Percentiles rank a stretch among this genome's conserved stretches.
These are phyloP conservation scores for Petroica traversi DNA, from an alignment of 2,113 vertebrate genomes.

Conservation along the genomic window DNA sequence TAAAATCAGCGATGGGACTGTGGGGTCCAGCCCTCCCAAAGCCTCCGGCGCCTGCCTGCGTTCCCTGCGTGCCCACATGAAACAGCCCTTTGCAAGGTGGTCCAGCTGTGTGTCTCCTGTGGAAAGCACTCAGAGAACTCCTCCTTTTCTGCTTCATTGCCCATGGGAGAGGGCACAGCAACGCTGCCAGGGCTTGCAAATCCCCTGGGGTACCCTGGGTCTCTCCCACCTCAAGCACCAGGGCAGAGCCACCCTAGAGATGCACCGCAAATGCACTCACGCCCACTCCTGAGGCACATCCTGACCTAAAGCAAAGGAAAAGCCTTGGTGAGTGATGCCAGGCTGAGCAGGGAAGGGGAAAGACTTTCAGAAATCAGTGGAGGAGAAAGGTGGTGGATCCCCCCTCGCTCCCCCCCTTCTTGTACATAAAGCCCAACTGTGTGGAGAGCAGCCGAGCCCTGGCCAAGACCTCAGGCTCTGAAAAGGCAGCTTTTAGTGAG, in stretches of 20 bases:
- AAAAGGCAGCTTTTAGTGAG: slow-evolving; percentile 40
- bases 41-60: not conserved
- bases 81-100: not conserved
- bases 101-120: not conserved
- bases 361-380: not conserved
- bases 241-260: not conserved
- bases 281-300: not conserved
- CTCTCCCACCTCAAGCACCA: not conserved
- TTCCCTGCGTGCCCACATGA: not conserved
- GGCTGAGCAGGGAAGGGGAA: not conserved
- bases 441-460: not conserved
- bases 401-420: not conserved
- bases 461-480: slow-evolving; percentile 20
- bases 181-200: not conserved
- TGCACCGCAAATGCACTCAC: fast-evolving
- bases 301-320: not conserved
- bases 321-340: not conserved
- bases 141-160: not conserved
- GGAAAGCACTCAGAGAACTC: not conserved
- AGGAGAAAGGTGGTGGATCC: not conserved
- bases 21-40: not conserved
- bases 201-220: not conserved
- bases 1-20: not conserved
- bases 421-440: slow-evolving; percentile 54
- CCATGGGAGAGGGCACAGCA: not conserved